A percentile compares a stretch with the other conserved stretches of the same genome.
Conservation (phyloP, 2,888 invertebrate species). For the Agrypnus murinus region DNA sequence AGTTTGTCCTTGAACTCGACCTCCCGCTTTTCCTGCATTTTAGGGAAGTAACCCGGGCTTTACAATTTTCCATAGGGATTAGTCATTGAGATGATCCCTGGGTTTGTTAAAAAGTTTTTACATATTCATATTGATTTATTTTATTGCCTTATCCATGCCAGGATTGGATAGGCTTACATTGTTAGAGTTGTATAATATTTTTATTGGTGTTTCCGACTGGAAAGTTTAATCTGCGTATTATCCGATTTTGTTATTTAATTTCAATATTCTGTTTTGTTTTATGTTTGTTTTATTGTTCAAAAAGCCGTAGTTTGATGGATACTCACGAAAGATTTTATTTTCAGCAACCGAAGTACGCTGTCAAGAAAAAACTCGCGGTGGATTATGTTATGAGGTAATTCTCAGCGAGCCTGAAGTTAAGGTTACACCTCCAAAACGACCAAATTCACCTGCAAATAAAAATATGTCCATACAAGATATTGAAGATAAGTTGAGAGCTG, state of each 20-base stretch:
- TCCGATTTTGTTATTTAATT: neutral
- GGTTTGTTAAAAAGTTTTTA: constrained; percentile 17
- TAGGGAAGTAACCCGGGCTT: neutral
- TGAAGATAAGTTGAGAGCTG: constrained; percentile 93
- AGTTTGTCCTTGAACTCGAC: constrained; percentile 42
- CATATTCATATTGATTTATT: neutral
- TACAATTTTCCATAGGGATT: constrained; percentile 4
- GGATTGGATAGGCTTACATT: no score
- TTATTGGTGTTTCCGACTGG: no score
- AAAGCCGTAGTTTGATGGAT: no score
- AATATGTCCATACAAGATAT: constrained; percentile 90
- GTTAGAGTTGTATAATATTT: no score
- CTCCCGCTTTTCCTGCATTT: constrained; percentile 6
- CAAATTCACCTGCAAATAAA: constrained; percentile 78
- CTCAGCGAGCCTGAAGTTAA: constrained; percentile 86
- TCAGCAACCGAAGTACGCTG: constrained; percentile 93
- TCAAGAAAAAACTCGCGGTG: constrained; percentile 94
- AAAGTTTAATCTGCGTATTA: no score
- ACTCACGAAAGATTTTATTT: constrained; percentile 47
- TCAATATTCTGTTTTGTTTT: constrained; percentile 46
- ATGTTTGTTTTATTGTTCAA: no score
- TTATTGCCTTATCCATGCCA: no score
- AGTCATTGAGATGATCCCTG: constrained; percentile 8
- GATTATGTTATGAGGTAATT: constrained; percentile 93
- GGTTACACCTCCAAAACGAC: constrained; percentile 79